These are phyloP conservation scores for Rhodophaea formosa DNA, from an alignment of 2,888 invertebrate genomes.

Conservation along the genomic window DNA sequence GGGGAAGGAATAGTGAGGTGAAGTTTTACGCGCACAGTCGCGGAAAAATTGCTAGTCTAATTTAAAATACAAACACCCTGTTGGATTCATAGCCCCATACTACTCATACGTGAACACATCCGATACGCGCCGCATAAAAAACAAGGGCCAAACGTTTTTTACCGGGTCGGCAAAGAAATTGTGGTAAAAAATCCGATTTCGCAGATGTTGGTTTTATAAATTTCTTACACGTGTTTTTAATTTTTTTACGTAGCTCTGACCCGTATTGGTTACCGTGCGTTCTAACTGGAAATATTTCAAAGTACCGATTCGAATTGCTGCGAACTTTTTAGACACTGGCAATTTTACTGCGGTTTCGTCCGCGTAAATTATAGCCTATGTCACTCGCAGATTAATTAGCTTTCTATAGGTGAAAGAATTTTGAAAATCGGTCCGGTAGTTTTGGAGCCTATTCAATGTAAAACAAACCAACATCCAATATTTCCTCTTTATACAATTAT, in stretches of 20 bases:
- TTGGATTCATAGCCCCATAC: background rate
- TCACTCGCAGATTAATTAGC: too few relatives aligned
- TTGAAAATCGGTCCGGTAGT: too few relatives aligned
- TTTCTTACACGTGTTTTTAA: slow-evolving; percentile 74
- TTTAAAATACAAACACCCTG: background rate
- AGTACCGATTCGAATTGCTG: slow-evolving; percentile 39
- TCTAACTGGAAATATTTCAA: slow-evolving; percentile 29
- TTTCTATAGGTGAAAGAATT: too few relatives aligned
- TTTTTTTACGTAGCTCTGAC: slow-evolving; percentile 38
- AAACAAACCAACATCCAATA: too few relatives aligned
- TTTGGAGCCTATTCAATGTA: too few relatives aligned
- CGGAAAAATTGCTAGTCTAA: too few relatives aligned
- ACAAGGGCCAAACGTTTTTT: slow-evolving; percentile 55
- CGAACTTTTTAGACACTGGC: background rate
- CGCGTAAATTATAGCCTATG: too few relatives aligned
- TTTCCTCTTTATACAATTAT: too few relatives aligned
- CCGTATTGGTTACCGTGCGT: slow-evolving; percentile 40
- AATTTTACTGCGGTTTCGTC: too few relatives aligned
- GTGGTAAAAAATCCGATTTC: slow-evolving; percentile 67
- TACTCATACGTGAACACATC: slow-evolving; percentile 51
- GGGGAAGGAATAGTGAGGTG: too few relatives aligned
- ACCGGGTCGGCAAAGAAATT: slow-evolving; percentile 59
- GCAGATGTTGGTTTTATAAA: slow-evolving; percentile 79
- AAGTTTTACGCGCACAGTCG: too few relatives aligned
- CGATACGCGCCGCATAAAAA: slow-evolving; percentile 71